Evolutionary conservation across 2,888 invertebrate species (phyloP), one percentile per base, ranked within the genome.

Genomic region (Cynaeus angustus): DNA sequence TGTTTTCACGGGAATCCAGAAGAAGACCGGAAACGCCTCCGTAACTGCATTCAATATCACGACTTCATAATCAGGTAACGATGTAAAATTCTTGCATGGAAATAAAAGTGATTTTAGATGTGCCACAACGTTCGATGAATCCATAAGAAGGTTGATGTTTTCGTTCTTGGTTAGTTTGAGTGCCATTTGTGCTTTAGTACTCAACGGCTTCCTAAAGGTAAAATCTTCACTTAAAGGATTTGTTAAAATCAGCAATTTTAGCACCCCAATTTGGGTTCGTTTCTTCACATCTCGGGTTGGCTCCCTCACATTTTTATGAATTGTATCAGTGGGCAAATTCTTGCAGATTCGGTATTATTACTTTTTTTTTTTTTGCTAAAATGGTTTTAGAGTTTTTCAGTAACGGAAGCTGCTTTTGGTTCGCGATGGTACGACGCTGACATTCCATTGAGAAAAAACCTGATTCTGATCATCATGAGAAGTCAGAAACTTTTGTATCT

Each of bases 381-480:
- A 7, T 7, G 7, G 6, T 33, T 33, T 41, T 38, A 65, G 65
- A 55, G 10, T 6, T 9, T 38, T 8, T 58, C 58, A 1, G 14
- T 59, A 2, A 41, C 28, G 4, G 13, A 66, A 0, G 58, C 43
- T 21, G 38, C 28, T 9, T 66, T 26, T 16, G 48, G 48, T 14
- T 38, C 59, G 3, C 21, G 58, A 16, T 66, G 66, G 66, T 59
- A 66, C 26, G 9, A 38, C 13, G 58, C 58, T 0, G 50, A 66
- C 37, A 21, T 50, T 1, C 10, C 28, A 9, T 21, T 66, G 8
- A 21, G 38, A 30, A 46, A 37, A 59, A 13, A 50, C 33, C 14
- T 66, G 10, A 52, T 59, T 26, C 21, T 66, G 50, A 48, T 66
- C 26, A 66, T 66, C 7, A 21, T 33, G 30, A 33, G 66, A 66